phyloP scores from a whole-genome alignment of 2,113 vertebrate species.

The Catharus bicknelli region DNA sequence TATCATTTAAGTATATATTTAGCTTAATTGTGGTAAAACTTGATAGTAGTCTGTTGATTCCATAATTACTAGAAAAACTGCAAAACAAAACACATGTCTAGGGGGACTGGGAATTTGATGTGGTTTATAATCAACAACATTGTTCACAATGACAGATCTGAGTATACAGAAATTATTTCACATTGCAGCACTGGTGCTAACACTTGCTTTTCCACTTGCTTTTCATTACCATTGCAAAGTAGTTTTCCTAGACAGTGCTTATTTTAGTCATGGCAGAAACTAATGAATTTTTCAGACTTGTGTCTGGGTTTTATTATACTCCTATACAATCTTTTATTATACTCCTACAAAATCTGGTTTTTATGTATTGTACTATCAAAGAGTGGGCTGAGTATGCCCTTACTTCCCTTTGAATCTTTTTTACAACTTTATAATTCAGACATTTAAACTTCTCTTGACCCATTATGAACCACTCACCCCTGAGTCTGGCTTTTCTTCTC shows the following conservation, averaged over 20 bases:
- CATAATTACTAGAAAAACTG: constrained; percentile 55
- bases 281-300: constrained; percentile 65
- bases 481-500: not conserved
- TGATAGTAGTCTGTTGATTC: constrained; percentile 53
- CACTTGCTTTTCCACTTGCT: constrained; percentile 47
- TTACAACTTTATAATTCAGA: constrained; percentile 61
- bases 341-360: constrained; percentile 43
- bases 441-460: constrained; percentile 43
- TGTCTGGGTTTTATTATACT: constrained; percentile 59
- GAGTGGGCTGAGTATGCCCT: constrained; percentile 7
- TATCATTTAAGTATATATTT: constrained; percentile 57
- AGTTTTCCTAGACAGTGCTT: constrained; percentile 59
- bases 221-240: constrained; percentile 60
- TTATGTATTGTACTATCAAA: constrained; percentile 43
- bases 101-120: constrained; percentile 44
- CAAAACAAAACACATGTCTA: constrained; percentile 55
- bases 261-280: constrained; percentile 49
- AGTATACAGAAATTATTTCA: constrained; percentile 51
- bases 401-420: constrained; percentile 55
- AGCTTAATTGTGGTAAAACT: constrained; percentile 50
- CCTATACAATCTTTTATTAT: constrained; percentile 66
- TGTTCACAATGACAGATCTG: constrained; percentile 36
- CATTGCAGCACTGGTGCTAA: constrained; percentile 44
- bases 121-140: constrained; percentile 70
- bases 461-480: not conserved